phyloP scores from a whole-genome alignment of 2,113 vertebrate genomes.

The Fulmarus glacialis region DNA sequence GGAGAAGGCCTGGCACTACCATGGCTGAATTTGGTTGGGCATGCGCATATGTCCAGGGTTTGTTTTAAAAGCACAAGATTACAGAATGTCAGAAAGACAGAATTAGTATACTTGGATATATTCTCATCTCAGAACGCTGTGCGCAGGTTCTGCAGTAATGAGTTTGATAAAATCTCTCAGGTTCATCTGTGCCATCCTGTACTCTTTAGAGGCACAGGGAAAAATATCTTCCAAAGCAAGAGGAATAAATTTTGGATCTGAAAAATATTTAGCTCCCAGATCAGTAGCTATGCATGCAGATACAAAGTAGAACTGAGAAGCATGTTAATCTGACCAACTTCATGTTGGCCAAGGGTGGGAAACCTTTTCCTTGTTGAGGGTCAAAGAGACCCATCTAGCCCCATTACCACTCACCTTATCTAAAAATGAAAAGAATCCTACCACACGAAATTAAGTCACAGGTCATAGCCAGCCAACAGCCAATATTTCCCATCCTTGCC shows the following conservation, averaged over 20 bases:
- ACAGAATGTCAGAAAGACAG: neutral
- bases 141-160: neutral
- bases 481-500: neutral
- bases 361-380: neutral
- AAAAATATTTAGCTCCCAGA: slow-evolving; percentile 4
- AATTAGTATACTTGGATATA: neutral
- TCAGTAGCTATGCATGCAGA: neutral
- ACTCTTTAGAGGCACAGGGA: neutral
- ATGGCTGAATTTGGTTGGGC: neutral
- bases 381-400: neutral
- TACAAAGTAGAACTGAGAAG: neutral
- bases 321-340: neutral
- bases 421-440: neutral
- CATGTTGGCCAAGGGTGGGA: neutral
- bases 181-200: neutral
- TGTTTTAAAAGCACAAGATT: neutral
- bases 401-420: neutral
- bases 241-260: neutral
- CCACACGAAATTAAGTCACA: neutral
- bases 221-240: neutral
- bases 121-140: neutral
- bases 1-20: neutral
- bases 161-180: neutral
- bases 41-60: neutral
- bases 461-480: neutral